These are phyloP conservation scores for Natrix natrix DNA, from an alignment of 2,797 vertebrate species.

Conservation along the genomic window DNA sequence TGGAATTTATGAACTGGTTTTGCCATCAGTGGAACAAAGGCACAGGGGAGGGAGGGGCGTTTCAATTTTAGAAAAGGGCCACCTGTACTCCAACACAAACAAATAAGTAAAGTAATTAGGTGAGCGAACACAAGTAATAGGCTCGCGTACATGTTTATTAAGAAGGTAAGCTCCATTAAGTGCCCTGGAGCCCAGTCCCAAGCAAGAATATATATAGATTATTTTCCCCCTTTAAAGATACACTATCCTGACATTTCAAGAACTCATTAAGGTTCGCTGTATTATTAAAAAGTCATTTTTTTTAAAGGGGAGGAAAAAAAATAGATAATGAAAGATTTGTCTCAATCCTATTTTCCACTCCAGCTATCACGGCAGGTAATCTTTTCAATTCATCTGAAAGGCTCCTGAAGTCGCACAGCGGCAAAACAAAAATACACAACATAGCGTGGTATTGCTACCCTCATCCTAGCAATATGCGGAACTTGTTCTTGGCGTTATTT, in stretches of 20 bases:
- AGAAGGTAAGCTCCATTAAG: not conserved
- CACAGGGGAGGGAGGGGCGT: slow-evolving; percentile 36
- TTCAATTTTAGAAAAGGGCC: not conserved
- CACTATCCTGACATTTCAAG: not conserved
- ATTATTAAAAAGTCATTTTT: slow-evolving; percentile 10
- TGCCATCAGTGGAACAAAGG: slow-evolving; percentile 42
- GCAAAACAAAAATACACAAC: not conserved
- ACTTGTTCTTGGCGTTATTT: not conserved
- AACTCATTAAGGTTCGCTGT: slow-evolving; percentile 5
- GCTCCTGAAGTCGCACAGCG: not conserved
- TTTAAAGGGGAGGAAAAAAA: not conserved
- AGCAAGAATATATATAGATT: not conserved
- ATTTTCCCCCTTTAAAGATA: not conserved
- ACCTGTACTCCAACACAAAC: slow-evolving; percentile 1
- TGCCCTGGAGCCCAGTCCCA: not conserved
- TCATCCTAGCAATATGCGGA: not conserved
- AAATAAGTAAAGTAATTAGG: not conserved
- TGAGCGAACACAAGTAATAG: not conserved
- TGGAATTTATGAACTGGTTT: slow-evolving; percentile 66
- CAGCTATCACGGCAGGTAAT: slow-evolving; percentile 28
- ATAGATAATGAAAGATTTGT: slow-evolving; percentile 25
- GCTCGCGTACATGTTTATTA: not conserved
- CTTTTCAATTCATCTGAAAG: not conserved
- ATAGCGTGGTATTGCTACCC: not conserved
- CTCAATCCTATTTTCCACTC: slow-evolving; percentile 29